A percentile compares a stretch with the other conserved stretches of the same genome.
Evolutionary conservation across 2,888 invertebrate species (phyloP).

Genomic region (Pseudanteris insignis): DNA sequence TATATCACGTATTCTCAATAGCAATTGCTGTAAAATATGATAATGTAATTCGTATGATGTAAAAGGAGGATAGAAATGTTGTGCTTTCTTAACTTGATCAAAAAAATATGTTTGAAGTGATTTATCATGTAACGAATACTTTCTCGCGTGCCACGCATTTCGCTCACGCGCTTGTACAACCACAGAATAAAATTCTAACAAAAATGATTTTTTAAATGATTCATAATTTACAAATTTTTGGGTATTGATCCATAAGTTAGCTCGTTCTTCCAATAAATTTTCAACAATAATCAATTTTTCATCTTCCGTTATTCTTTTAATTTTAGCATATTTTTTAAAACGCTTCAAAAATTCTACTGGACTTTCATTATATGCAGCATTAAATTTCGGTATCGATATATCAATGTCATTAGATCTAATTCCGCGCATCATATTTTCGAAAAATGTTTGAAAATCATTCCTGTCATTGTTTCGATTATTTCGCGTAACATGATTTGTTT

Average conservation of each 20-base stretch:
- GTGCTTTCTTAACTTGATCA: constrained; percentile 11
- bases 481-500: not conserved
- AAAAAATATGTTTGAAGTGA: constrained; percentile 16
- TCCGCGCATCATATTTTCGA: constrained; percentile 1
- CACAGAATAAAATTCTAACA: constrained; percentile 13
- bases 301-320: not conserved
- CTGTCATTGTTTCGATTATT: not conserved
- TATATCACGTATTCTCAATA: constrained; percentile 7
- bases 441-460: not conserved
- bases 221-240: not conserved
- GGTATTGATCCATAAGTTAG: constrained; percentile 5
- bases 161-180: constrained; percentile 11
- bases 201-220: constrained; percentile 4
- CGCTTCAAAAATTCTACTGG: not conserved
- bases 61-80: constrained; percentile 8
- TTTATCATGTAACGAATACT: not conserved
- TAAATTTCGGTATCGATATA: constrained; percentile 2
- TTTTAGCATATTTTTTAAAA: constrained; percentile 3
- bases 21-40: constrained; percentile 12
- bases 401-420: not conserved
- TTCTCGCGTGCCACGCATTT: constrained; percentile 8
- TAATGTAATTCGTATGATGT: constrained; percentile 8
- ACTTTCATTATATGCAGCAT: not conserved
- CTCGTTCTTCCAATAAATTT: constrained; percentile 14
- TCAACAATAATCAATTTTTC: constrained; percentile 10